Conservation (phyloP, 1,140 invertebrate species). For the Ooceraea biroi region DNA sequence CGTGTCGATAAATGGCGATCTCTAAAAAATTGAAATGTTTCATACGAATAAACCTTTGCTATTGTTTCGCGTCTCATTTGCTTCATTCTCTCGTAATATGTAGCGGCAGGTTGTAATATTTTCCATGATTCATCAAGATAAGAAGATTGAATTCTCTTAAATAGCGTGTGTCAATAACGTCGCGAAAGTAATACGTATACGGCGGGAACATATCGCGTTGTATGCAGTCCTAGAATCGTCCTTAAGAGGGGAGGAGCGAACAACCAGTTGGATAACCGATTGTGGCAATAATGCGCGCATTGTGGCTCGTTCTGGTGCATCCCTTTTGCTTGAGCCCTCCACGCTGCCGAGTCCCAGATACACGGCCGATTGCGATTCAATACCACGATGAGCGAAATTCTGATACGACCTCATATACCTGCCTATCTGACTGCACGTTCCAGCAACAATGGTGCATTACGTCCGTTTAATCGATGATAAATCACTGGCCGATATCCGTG, state of each 20-base stretch:
- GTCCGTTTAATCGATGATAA: slow-evolving; percentile 83
- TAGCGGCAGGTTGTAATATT: background rate
- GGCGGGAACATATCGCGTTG: slow-evolving; percentile 38
- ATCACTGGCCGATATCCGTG: slow-evolving; percentile 72
- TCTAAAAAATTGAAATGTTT: background rate
- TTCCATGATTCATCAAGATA: background rate
- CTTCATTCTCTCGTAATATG: background rate
- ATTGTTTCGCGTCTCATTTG: background rate
- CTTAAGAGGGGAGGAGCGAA: slow-evolving; percentile 33
- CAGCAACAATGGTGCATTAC: slow-evolving; percentile 80
- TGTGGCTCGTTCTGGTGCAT: slow-evolving; percentile 62
- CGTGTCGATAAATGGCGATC: background rate
- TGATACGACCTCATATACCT: slow-evolving; percentile 78
- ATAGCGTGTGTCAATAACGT: slow-evolving; percentile 24
- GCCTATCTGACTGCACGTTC: slow-evolving; percentile 75
- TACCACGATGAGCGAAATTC: slow-evolving; percentile 74
- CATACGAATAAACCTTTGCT: background rate
- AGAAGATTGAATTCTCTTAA: background rate
- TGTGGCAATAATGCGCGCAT: slow-evolving; percentile 68
- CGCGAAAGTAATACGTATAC: slow-evolving; percentile 31
- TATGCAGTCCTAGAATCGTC: slow-evolving; percentile 26
- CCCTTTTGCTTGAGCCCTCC: slow-evolving; percentile 30
- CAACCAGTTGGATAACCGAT: slow-evolving; percentile 63
- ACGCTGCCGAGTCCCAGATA: slow-evolving; percentile 59
- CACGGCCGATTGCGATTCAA: slow-evolving; percentile 80